These are phyloP conservation scores for Calosoma granatense DNA, from an alignment of 1,140 invertebrate species.

Conservation along the genomic window DNA sequence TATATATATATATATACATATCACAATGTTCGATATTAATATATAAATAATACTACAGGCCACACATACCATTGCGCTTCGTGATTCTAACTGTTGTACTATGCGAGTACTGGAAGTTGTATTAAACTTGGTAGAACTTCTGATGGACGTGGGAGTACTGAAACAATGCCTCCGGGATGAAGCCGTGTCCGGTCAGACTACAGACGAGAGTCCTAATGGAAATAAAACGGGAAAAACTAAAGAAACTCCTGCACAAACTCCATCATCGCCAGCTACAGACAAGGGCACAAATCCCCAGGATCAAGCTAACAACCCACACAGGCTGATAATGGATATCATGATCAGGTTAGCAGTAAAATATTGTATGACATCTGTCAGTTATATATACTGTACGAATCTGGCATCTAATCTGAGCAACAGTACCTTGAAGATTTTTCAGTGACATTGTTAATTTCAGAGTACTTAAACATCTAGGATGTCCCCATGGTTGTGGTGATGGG, in stretches of 20 bases:
- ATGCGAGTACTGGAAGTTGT: constrained; percentile 82
- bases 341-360: no score
- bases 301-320: constrained; percentile 26
- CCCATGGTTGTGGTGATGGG: constrained; percentile 65
- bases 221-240: constrained; percentile 26
- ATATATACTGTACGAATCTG: background rate
- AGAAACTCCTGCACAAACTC: constrained; percentile 31
- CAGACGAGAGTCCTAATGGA: constrained; percentile 33
- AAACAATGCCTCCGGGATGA: constrained; percentile 45
- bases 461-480: constrained; percentile 85
- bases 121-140: constrained; percentile 76
- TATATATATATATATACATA: background rate
- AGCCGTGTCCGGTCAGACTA: constrained; percentile 21
- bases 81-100: constrained; percentile 65
- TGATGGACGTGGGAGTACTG: constrained; percentile 80
- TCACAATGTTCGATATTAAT: constrained; percentile 10
- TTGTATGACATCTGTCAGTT: background rate
- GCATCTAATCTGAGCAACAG: no score
- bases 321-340: constrained; percentile 30
- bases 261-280: constrained; percentile 7
- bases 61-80: constrained; percentile 71
- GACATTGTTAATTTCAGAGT: constrained; percentile 47
- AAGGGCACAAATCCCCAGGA: constrained; percentile 3
- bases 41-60: constrained; percentile 43
- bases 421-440: constrained; percentile 35